These are phyloP conservation scores for Hermetia illucens DNA, from an alignment of 1,140 invertebrate species.

Conservation along the genomic window DNA sequence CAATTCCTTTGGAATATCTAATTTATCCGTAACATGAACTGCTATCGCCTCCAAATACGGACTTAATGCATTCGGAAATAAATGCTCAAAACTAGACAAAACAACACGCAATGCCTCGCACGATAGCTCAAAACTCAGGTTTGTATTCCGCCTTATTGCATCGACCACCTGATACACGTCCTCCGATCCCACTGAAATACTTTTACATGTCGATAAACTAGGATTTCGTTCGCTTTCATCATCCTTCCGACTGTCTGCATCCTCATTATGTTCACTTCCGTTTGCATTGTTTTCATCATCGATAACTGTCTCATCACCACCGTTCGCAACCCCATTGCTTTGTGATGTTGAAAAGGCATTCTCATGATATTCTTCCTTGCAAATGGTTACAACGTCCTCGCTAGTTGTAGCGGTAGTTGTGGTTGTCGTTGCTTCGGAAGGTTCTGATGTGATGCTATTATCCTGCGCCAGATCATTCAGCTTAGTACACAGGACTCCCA, in stretches of 20 bases:
- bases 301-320: conserved; percentile 7
- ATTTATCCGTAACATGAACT: conserved; percentile 26
- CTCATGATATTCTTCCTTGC: conserved; percentile 23
- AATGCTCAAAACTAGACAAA: conserved; percentile 45
- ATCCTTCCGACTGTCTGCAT: background rate
- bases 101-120: conserved; percentile 70
- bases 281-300: conserved; percentile 7
- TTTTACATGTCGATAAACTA: background rate
- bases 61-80: conserved; percentile 40
- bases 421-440: conserved; percentile 27
- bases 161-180: conserved; percentile 59
- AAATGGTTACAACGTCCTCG: conserved; percentile 28
- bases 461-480: conserved; percentile 21
- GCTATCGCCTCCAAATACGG: conserved; percentile 35
- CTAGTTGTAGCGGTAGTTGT: conserved; percentile 20
- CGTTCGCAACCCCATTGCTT: background rate
- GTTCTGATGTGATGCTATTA: conserved; percentile 28
- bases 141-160: conserved; percentile 64
- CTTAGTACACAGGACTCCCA: conserved; percentile 19
- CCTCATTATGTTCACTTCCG: background rate
- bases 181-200: conserved; percentile 10
- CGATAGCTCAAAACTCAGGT: conserved; percentile 75
- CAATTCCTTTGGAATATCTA: conserved; percentile 26
- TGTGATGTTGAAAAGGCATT: background rate
- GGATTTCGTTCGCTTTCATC: background rate